Conservation (phyloP, 2,113 vertebrate genomes). For the Megaceryle maxima region DNA sequence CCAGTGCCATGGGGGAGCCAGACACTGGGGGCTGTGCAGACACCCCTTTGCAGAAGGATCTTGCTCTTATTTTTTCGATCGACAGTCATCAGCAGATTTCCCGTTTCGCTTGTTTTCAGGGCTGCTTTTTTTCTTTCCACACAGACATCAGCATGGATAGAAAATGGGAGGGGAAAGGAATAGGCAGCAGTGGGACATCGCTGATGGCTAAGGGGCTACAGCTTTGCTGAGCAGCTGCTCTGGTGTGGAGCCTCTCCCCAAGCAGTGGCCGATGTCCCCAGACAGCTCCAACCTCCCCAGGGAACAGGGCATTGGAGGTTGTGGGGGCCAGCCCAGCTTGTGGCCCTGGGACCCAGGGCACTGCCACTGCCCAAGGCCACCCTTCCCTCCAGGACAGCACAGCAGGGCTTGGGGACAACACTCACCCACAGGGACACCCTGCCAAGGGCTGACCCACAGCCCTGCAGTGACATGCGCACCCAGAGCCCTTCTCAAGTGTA, state of each 20-base stretch:
- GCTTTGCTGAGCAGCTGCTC: background rate
- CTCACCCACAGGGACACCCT: background rate
- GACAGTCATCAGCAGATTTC: background rate
- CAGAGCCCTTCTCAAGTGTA: background rate
- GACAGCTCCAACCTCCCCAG: background rate
- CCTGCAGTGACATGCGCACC: background rate
- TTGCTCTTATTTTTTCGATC: background rate
- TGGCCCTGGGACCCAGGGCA: fast-evolving
- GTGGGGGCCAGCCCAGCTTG: background rate
- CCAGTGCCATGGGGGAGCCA: too few relatives aligned
- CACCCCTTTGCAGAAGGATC: background rate
- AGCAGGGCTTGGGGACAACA: fast-evolving
- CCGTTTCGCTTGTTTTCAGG: background rate
- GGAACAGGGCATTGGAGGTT: background rate
- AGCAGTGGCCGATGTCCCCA: background rate
- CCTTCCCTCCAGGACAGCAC: background rate
- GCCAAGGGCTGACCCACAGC: background rate
- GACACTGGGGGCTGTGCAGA: background rate
- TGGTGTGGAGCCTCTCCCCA: fast-evolving
- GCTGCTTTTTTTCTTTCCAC: background rate
- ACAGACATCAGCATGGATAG: background rate
- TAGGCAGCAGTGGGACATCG: background rate
- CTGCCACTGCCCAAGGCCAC: background rate
- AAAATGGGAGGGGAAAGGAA: background rate
- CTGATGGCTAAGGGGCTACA: background rate